These are phyloP conservation scores for Corythornis cristatus DNA, from an alignment of 2,113 vertebrate genomes.

Conservation along the genomic window DNA sequence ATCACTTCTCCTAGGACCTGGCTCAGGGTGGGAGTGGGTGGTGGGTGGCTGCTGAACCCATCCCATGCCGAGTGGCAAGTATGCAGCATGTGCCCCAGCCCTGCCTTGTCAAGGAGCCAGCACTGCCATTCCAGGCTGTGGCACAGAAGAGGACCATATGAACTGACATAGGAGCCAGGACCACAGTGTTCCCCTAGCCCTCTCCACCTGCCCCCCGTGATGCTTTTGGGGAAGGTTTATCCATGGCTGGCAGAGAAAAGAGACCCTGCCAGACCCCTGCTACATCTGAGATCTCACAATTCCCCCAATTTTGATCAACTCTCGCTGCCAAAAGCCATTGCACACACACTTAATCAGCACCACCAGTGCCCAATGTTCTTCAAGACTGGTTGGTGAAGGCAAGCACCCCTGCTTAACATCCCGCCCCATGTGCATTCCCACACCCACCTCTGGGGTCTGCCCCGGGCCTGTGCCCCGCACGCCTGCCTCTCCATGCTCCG, in stretches of 20 bases:
- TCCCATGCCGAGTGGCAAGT: rapidly evolving
- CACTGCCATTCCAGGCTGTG: rapidly evolving
- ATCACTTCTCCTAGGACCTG: not conserved
- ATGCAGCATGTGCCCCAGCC: not conserved
- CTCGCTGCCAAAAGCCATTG: not conserved
- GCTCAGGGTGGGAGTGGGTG: not conserved
- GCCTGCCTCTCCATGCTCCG: not conserved
- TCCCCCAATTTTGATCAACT: not conserved
- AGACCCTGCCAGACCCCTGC: not conserved
- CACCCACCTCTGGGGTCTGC: constrained; percentile 39
- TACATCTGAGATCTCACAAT: rapidly evolving
- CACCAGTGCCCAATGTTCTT: rapidly evolving
- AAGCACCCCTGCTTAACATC: rapidly evolving
- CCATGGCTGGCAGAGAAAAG: not conserved
- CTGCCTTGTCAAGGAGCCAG: not conserved
- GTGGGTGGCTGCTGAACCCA: not conserved
- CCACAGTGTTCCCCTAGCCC: rapidly evolving
- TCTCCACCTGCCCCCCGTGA: not conserved
- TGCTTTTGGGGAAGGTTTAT: not conserved
- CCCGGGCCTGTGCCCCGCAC: rapidly evolving
- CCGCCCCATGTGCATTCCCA: not conserved
- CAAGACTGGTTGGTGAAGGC: rapidly evolving
- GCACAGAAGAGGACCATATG: not conserved
- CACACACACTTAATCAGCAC: not conserved
- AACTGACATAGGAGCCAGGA: not conserved